Evolutionary conservation across 2,797 vertebrate genomes (phyloP).

Genomic region (Dendrocincla tyrannina): DNA sequence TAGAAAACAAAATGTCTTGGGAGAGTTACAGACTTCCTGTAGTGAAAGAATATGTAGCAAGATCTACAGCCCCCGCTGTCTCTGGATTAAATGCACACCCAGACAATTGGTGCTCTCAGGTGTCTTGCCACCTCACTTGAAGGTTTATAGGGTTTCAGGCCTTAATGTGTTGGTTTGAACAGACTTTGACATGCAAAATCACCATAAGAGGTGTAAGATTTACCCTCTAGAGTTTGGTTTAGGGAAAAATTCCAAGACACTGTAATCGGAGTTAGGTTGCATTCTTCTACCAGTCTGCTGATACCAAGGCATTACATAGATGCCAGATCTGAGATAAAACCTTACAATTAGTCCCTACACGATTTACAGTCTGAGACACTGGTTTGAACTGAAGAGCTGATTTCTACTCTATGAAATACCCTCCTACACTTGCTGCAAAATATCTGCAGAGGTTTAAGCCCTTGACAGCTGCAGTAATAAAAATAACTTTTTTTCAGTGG

Average conservation of each 20-base stretch:
- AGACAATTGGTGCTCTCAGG: background rate
- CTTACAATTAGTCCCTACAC: background rate
- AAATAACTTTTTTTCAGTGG: background rate
- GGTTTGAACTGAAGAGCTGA: background rate
- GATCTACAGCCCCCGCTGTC: accelerated
- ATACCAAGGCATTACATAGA: background rate
- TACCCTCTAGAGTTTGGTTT: background rate
- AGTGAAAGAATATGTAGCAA: background rate
- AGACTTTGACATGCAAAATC: background rate
- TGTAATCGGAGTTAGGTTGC: background rate
- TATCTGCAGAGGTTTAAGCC: background rate
- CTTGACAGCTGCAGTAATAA: background rate
- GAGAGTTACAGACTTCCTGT: background rate
- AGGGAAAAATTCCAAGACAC: background rate
- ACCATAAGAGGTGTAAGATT: background rate
- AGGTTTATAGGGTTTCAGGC: background rate
- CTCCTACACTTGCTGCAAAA: background rate
- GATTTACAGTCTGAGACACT: background rate
- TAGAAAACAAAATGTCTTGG: background rate
- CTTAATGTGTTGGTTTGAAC: background rate
- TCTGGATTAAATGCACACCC: background rate
- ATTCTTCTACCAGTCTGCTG: background rate
- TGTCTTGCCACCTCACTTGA: background rate
- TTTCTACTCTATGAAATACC: background rate
- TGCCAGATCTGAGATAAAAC: background rate